phyloP scores from a whole-genome alignment of 2,797 vertebrate species.

The Platyrinchus mystaceus region DNA sequence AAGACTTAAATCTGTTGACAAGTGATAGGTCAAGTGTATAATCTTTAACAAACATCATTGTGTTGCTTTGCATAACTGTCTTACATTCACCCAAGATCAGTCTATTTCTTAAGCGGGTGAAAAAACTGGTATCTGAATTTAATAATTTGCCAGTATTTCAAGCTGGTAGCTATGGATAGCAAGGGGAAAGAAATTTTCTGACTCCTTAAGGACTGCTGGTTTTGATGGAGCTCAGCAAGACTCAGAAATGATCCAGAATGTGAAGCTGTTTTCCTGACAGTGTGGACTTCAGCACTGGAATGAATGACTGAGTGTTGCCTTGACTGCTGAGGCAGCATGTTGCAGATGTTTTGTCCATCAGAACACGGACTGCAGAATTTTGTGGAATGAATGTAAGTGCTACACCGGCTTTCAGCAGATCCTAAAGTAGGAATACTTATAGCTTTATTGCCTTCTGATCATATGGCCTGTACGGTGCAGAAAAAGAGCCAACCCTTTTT shows the following conservation, averaged over 20 bases:
- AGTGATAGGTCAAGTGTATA: not conserved
- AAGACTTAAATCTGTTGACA: not conserved
- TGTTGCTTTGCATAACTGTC: not conserved
- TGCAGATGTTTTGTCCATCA: constrained; percentile 54
- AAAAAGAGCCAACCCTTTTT: not conserved
- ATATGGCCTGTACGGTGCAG: not conserved
- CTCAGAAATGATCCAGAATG: not conserved
- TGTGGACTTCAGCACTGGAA: not conserved
- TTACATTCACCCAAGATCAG: not conserved
- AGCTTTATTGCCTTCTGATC: not conserved
- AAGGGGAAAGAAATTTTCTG: not conserved
- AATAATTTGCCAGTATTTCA: not conserved
- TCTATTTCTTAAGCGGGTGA: not conserved
- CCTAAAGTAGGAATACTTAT: not conserved
- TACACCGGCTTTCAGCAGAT: constrained; percentile 32
- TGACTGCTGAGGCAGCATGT: not conserved
- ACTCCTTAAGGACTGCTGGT: not conserved
- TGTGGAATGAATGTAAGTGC: not conserved
- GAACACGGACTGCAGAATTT: not conserved
- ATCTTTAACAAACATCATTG: not conserved
- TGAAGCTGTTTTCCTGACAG: not conserved
- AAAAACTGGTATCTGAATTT: not conserved
- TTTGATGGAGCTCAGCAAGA: not conserved
- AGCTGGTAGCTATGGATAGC: not conserved
- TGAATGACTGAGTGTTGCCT: constrained; percentile 12